Evolutionary conservation across 2,888 invertebrate genomes (phyloP).

Genomic region (Pegoplata infirma): DNA sequence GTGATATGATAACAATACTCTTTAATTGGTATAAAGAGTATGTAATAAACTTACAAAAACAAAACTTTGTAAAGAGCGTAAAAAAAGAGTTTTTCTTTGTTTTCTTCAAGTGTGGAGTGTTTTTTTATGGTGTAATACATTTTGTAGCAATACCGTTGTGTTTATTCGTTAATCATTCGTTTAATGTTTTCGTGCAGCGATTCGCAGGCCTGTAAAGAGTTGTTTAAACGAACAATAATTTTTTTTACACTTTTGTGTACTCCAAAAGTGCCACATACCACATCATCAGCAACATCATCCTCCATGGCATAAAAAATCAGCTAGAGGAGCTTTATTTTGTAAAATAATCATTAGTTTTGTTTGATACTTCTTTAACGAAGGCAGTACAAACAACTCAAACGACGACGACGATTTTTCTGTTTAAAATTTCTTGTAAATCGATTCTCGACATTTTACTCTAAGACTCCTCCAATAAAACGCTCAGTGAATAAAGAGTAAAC

Average conservation of each 20-base stretch:
- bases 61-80: neutral
- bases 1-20: neutral
- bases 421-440: neutral
- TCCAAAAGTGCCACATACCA: conserved; percentile 32
- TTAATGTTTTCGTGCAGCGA: conserved; percentile 21
- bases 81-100: neutral
- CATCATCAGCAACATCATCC: neutral
- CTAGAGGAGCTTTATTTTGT: neutral
- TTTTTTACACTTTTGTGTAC: neutral
- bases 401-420: neutral
- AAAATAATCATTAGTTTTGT: neutral
- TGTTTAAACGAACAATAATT: too few relatives aligned
- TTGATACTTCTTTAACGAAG: neutral
- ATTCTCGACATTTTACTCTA: neutral
- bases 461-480: neutral
- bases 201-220: too few relatives aligned
- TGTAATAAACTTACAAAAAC: neutral
- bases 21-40: neutral
- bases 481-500: conserved; percentile 33
- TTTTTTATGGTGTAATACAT: neutral
- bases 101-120: neutral
- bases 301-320: neutral
- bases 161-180: conserved; percentile 45
- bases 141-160: conserved; percentile 27
- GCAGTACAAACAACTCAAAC: neutral